phyloP scores from a whole-genome alignment of 2,888 invertebrate genomes.

The Thalpophila matura region DNA sequence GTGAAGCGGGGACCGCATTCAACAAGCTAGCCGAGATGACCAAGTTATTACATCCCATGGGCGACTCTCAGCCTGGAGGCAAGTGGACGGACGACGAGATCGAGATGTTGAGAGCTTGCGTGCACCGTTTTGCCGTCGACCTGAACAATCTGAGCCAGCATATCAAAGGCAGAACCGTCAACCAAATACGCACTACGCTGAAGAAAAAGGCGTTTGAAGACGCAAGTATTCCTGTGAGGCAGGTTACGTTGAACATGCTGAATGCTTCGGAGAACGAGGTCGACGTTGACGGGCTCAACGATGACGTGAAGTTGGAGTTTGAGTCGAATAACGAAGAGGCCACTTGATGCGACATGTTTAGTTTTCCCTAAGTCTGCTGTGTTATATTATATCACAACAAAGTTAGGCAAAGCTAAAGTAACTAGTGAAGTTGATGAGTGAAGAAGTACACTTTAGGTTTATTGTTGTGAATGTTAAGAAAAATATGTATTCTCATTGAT shows the following conservation, averaged over 20 bases:
- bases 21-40: slow-evolving; percentile 97
- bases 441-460: slow-evolving; percentile 11
- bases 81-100: slow-evolving; percentile 57
- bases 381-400: neutral
- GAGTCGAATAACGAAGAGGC: slow-evolving; percentile 94
- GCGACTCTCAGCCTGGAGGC: slow-evolving; percentile 93
- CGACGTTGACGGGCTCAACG: slow-evolving; percentile 95
- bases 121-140: slow-evolving; percentile 52
- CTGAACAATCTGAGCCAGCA: slow-evolving; percentile 48
- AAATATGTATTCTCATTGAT: slow-evolving; percentile 6
- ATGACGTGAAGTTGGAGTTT: slow-evolving; percentile 96
- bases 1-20: slow-evolving; percentile 98
- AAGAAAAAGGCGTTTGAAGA: slow-evolving; percentile 97
- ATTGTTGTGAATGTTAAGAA: slow-evolving; percentile 21
- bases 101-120: slow-evolving; percentile 50
- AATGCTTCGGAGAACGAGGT: slow-evolving; percentile 98
- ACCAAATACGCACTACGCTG: slow-evolving; percentile 95
- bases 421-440: slow-evolving; percentile 20
- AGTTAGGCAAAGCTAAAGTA: slow-evolving; percentile 33
- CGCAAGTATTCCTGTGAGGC: slow-evolving; percentile 94
- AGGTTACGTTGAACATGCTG: slow-evolving; percentile 97
- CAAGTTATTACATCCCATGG: slow-evolving; percentile 97
- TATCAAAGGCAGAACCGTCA: slow-evolving; percentile 51
- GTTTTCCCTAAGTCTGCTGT: slow-evolving; percentile 40
- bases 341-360: slow-evolving; percentile 81